phyloP scores from a whole-genome alignment of 53 echinoderm and acorn worm species.

The Patiria pectinifera region DNA sequence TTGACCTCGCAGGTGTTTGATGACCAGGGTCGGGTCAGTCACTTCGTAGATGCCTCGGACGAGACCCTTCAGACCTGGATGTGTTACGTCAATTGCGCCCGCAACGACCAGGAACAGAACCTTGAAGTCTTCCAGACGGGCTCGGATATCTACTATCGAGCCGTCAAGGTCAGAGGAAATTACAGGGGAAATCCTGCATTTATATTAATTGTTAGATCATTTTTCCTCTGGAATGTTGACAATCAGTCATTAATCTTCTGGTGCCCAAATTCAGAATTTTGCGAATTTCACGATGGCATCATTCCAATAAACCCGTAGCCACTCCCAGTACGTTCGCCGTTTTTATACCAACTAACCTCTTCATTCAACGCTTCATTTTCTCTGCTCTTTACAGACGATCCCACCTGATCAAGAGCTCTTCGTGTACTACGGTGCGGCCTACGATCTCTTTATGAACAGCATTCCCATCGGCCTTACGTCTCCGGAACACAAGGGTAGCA shows the following conservation, averaged over 20 bases:
- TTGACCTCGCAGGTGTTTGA: conserved; percentile 80
- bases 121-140: conserved; percentile 92
- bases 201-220: too few species aligned
- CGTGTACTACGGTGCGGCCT: conserved; percentile 91
- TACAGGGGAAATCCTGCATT: too few species aligned
- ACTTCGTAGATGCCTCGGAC: conserved; percentile 95
- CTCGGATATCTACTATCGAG: conserved; percentile 92
- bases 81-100: conserved; percentile 96
- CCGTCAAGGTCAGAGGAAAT: conserved; percentile 75
- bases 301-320: too few species aligned
- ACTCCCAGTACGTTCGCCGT: too few species aligned
- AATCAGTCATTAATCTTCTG: too few species aligned
- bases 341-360: too few species aligned
- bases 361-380: too few species aligned
- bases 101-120: conserved; percentile 96
- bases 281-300: too few species aligned
- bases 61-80: conserved; percentile 90
- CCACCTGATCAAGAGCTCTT: conserved; percentile 96
- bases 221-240: too few species aligned
- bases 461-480: conserved; percentile 81
- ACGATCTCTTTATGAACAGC: conserved; percentile 86
- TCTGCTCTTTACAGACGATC: conserved; percentile 72
- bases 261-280: too few species aligned
- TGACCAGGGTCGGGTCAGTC: conserved; percentile 79
- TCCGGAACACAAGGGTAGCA: conserved; percentile 62